phyloP scores from a whole-genome alignment of 2,888 invertebrate genomes.

The Megastigmus dorsalis region DNA sequence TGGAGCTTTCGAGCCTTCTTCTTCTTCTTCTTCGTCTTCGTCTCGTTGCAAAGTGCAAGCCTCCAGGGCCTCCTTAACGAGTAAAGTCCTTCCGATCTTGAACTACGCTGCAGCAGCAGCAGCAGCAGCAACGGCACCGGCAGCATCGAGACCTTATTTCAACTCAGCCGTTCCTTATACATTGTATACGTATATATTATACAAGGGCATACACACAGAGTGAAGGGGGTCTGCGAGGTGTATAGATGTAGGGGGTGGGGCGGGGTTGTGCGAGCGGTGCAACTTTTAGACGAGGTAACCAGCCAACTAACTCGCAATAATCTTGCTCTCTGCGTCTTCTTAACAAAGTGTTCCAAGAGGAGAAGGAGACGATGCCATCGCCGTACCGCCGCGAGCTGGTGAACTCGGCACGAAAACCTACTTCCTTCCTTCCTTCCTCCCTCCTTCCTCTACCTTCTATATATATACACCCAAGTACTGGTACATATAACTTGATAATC shows the following conservation, averaged over 20 bases:
- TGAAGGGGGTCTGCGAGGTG: too few species aligned
- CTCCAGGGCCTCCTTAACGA: conserved; percentile 67
- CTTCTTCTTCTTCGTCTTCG: neutral
- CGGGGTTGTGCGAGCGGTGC: conserved; percentile 58
- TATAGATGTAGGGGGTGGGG: conserved; percentile 38
- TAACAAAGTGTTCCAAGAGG: conserved; percentile 57
- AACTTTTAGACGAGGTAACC: conserved; percentile 66
- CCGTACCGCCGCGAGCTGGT: too few species aligned
- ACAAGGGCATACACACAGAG: neutral
- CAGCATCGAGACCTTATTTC: conserved; percentile 32
- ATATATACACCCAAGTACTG: neutral
- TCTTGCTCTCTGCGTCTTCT: conserved; percentile 56
- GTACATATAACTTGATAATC: conserved; percentile 24
- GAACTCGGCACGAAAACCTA: too few species aligned
- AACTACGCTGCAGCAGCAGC: conserved; percentile 41
- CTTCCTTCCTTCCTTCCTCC: conserved; percentile 28
- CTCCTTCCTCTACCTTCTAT: neutral
- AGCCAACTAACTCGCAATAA: conserved; percentile 66
- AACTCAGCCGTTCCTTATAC: neutral
- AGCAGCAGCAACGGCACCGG: conserved; percentile 34
- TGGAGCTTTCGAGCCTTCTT: neutral
- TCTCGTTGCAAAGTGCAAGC: conserved; percentile 54
- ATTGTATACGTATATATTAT: conserved; percentile 12
- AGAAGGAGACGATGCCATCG: too few species aligned
- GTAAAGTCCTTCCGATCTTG: conserved; percentile 63